These are phyloP conservation scores for Ptychoptera albimana DNA, from an alignment of 2,888 invertebrate species.

Conservation along the genomic window DNA sequence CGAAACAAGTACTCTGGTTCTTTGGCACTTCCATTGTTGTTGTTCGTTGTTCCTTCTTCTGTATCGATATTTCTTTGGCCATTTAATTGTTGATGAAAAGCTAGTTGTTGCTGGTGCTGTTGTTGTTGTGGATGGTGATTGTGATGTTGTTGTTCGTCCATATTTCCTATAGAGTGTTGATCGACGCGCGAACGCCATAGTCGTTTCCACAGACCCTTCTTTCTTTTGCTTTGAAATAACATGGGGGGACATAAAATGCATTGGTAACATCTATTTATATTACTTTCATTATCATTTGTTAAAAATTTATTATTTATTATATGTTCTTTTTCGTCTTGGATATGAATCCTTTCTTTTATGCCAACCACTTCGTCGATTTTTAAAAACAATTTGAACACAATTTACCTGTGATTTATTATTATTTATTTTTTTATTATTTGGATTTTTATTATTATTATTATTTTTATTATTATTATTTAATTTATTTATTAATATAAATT, in stretches of 20 bases:
- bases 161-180: constrained; percentile 5
- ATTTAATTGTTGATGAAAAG: constrained; percentile 13
- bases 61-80: neutral
- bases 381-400: neutral
- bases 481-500: too few relatives aligned
- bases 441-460: neutral
- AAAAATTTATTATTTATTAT: constrained; percentile 3
- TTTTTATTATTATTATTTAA: neutral
- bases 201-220: constrained; percentile 15
- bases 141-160: constrained; percentile 3
- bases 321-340: constrained; percentile 4
- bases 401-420: neutral
- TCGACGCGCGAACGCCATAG: constrained; percentile 31
- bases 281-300: constrained; percentile 28
- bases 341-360: constrained; percentile 3
- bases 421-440: neutral
- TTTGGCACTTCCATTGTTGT: neutral
- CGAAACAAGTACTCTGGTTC: constrained; percentile 14
- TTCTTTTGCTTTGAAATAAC: constrained; percentile 25
- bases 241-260: constrained; percentile 32
- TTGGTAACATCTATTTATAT: constrained; percentile 33
- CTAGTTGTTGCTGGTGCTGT: constrained; percentile 14
- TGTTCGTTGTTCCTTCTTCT: constrained; percentile 1
- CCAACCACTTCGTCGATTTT: constrained; percentile 1
- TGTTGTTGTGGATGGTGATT: constrained; percentile 7